These are phyloP conservation scores for Calyptomena viridis DNA, from an alignment of 2,113 vertebrate genomes.

Conservation along the genomic window DNA sequence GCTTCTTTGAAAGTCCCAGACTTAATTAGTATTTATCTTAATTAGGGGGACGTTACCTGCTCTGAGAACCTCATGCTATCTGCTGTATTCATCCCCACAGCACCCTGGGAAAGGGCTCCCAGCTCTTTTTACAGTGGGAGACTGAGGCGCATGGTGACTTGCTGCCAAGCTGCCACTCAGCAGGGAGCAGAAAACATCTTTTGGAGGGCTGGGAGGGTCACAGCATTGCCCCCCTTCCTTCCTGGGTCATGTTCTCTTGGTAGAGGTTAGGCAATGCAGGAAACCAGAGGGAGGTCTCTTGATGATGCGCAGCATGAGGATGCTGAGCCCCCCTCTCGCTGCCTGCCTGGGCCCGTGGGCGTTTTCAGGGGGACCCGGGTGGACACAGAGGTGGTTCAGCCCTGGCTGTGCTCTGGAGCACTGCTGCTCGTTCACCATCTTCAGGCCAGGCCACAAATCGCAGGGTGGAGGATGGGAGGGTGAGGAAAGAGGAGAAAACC, in stretches of 20 bases:
- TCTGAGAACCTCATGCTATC: constrained; percentile 32
- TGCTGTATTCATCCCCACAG: background rate
- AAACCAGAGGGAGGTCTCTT: rapidly evolving
- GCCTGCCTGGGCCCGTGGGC: rapidly evolving
- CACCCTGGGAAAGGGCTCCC: constrained; percentile 14
- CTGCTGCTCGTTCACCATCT: constrained; percentile 14
- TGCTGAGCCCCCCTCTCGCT: rapidly evolving
- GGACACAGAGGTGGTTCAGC: background rate
- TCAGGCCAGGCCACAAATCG: constrained; percentile 53
- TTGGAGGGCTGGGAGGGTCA: background rate
- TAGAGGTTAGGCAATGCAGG: background rate
- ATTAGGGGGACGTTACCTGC: constrained; percentile 60
- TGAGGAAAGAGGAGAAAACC: constrained; percentile 6
- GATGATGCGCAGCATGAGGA: background rate
- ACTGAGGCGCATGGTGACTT: background rate
- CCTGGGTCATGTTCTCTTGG: background rate
- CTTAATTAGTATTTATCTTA: constrained; percentile 69
- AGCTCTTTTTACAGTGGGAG: background rate
- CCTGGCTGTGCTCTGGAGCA: background rate
- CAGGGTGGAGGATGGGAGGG: constrained; percentile 34
- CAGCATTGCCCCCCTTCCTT: background rate
- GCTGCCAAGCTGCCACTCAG: background rate
- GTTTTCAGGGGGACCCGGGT: background rate
- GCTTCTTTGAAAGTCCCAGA: constrained; percentile 65
- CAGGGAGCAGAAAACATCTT: background rate